Conservation (phyloP, 2,797 vertebrate genomes). For the Toxotes lorentzi region DNA sequence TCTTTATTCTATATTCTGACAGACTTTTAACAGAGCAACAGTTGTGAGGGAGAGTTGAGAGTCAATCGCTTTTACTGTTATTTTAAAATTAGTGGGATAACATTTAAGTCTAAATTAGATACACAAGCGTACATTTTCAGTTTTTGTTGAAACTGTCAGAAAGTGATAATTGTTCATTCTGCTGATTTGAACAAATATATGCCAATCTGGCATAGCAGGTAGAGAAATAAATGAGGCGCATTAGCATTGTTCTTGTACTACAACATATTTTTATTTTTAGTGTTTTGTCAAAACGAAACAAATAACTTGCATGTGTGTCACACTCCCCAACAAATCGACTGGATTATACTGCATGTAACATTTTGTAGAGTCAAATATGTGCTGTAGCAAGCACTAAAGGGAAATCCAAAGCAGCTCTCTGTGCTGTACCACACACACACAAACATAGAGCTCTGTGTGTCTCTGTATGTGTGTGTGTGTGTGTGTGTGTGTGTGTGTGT, state of each 20-base stretch:
- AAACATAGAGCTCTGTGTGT: too few relatives aligned
- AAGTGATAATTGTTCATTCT: too few relatives aligned
- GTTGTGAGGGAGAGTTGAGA: background rate
- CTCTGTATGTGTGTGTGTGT: constrained; percentile 19
- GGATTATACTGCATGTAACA: constrained; percentile 21
- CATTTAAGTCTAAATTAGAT: background rate
- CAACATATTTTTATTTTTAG: background rate
- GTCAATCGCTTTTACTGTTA: background rate
- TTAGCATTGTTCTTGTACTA: background rate
- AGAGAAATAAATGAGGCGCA: background rate
- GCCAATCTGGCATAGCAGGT: background rate
- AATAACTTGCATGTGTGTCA: constrained; percentile 1
- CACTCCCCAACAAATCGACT: constrained; percentile 22
- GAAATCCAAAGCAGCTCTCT: constrained; percentile 53
- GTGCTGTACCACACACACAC: constrained; percentile 39
- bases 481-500: constrained; percentile 16
- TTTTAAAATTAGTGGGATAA: background rate
- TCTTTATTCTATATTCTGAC: too few relatives aligned
- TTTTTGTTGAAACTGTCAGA: background rate
- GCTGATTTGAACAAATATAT: background rate
- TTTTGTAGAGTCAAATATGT: constrained; percentile 39
- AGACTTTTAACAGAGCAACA: background rate
- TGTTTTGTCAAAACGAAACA: background rate
- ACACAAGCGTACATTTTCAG: background rate
- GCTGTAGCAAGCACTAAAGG: constrained; percentile 47